A percentile compares a stretch with the other conserved stretches of the same genome.
phyloP scores from a whole-genome alignment of 2,113 vertebrate genomes.

The Nannospalax galili region DNA sequence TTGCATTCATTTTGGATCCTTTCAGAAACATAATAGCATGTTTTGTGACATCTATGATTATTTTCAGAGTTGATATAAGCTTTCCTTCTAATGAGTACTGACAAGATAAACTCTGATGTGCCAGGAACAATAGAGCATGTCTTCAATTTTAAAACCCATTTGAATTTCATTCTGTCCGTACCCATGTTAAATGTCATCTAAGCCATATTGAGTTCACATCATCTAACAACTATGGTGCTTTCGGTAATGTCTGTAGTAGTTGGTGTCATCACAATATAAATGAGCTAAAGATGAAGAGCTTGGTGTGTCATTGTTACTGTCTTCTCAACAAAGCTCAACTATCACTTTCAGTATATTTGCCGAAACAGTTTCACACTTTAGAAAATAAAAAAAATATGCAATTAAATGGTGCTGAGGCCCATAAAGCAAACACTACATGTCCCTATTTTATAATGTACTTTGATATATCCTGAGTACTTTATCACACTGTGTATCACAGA shows the following conservation, averaged over 20 bases:
- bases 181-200: conserved; percentile 48
- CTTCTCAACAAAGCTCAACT: neutral
- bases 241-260: neutral
- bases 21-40: conserved; percentile 53
- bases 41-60: conserved; percentile 59
- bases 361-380: neutral
- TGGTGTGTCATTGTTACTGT: neutral
- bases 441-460: neutral
- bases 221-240: neutral
- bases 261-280: neutral
- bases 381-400: neutral
- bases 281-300: neutral
- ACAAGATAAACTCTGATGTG: conserved; percentile 23
- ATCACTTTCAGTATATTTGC: neutral
- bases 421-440: neutral
- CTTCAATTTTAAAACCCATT: conserved; percentile 49
- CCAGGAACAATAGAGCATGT: conserved; percentile 16
- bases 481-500: neutral
- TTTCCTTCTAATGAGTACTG: conserved; percentile 55
- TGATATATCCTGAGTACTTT: neutral
- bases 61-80: conserved; percentile 62
- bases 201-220: neutral
- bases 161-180: conserved; percentile 16
- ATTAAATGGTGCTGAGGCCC: neutral
- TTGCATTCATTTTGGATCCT: neutral